phyloP scores from a whole-genome alignment of 2,113 vertebrate species.

The Rissa tridactyla region DNA sequence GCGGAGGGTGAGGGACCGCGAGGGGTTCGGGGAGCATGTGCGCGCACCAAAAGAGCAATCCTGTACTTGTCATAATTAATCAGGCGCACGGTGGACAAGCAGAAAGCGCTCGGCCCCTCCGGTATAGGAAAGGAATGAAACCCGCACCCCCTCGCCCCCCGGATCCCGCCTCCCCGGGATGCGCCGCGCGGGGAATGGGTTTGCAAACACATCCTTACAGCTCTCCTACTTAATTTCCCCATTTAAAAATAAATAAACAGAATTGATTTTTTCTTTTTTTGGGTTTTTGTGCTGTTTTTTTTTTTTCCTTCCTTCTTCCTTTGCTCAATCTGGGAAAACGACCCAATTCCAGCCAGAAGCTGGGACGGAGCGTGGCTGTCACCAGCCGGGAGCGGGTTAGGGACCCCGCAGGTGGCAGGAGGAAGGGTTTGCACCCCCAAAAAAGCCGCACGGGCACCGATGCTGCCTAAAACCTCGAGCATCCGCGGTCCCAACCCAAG shows the following conservation, averaged over 20 bases:
- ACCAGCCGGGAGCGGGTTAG: accelerated
- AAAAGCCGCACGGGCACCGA: accelerated
- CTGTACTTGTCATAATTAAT: conserved; percentile 55
- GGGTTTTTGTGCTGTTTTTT: not conserved
- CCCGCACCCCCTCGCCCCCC: not conserved
- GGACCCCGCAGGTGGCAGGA: accelerated
- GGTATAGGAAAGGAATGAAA: not conserved
- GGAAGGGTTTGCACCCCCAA: not conserved
- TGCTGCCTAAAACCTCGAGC: not conserved
- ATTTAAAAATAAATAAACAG: not conserved
- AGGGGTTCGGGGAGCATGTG: not conserved
- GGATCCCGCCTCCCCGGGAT: not conserved
- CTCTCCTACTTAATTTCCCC: not conserved
- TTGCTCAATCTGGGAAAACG: not conserved
- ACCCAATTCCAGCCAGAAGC: not conserved
- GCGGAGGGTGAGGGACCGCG: not conserved
- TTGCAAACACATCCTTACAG: not conserved
- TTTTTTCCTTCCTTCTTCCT: not conserved
- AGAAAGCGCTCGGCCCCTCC: not conserved
- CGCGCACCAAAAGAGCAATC: conserved; percentile 52
- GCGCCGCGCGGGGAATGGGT: not conserved
- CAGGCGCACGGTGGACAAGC: not conserved
- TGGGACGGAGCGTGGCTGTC: not conserved
- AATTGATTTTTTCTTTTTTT: not conserved
- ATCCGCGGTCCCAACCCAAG: accelerated